phyloP scores from a whole-genome alignment of 2,888 invertebrate species.

The Iphiclides podalirius region DNA sequence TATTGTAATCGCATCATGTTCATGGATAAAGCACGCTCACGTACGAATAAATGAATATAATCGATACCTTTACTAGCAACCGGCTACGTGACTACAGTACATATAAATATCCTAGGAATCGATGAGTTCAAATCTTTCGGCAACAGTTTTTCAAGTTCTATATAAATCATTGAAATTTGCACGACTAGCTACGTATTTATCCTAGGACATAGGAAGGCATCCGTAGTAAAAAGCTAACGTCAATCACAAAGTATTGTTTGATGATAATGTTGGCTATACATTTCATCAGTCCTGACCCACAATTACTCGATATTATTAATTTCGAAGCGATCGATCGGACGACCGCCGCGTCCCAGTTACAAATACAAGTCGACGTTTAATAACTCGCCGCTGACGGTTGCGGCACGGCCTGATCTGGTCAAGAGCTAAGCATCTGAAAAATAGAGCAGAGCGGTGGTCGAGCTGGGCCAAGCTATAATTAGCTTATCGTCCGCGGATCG shows the following conservation, averaged over 20 bases:
- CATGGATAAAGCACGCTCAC: conserved; percentile 34
- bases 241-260: conserved; percentile 21
- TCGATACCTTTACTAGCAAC: conserved; percentile 38
- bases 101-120: too few relatives aligned
- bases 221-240: too few relatives aligned
- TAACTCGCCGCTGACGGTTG: too few relatives aligned
- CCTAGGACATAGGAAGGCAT: too few relatives aligned
- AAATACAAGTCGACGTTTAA: too few relatives aligned
- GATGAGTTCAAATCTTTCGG: too few relatives aligned
- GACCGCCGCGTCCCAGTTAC: too few relatives aligned
- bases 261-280: conserved; percentile 48
- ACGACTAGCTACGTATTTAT: too few relatives aligned
- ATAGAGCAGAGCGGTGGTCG: conserved; percentile 59
- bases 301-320: conserved; percentile 38
- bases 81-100: conserved; percentile 47
- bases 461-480: conserved; percentile 64
- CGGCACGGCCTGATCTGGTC: too few relatives aligned
- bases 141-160: too few relatives aligned
- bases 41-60: conserved; percentile 56
- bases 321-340: conserved; percentile 46
- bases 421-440: conserved; percentile 65
- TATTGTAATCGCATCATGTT: background rate
- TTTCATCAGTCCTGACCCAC: conserved; percentile 52
- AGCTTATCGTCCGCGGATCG: conserved; percentile 71
- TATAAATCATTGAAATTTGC: too few relatives aligned